Base-by-base conservation (phyloP, 2,888 invertebrate genomes). In the Drosophila imparisetae region DNA sequence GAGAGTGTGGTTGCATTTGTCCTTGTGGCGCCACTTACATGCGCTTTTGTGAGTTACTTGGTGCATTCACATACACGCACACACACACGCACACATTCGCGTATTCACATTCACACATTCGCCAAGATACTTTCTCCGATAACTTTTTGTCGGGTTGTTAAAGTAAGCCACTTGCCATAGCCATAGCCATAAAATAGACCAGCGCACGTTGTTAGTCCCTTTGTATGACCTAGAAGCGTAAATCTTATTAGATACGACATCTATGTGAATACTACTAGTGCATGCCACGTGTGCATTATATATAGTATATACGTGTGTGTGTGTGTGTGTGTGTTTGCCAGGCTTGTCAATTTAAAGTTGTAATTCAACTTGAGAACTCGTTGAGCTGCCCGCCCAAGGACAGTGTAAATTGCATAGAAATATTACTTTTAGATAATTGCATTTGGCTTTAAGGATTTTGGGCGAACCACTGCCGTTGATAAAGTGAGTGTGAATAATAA, bases 341-440 rank as follows among this genome's bases (percentile, higher is more conserved):
- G 62, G 42, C 65, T 70, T 85, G 81, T 83, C 77, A 83, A 83
- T 81, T 86, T 83, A 77, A 83, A 77, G 83, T 83, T 83, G 63
- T 72, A 78, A 80, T 78, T 72, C 74, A 30, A 61, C 67, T 71
- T 77, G 74, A 69, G 59, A 62, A 57, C 73, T 70, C 69, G 68
- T 76, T 72, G 61, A 61, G 67, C 59, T 74, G 52, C 59, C 45
- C 10, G 63, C 42, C 53, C 62, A 53, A 62, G 59, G 57, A 63
- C 30, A 24, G 38, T 4, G 21, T 29, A 55, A 79, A 72, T 64
- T 64, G 54, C 62, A 69, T 65, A 48, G 64, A 63, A 63, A 60
- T 68, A 68, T 64, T 30, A 52, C 38, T 45, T 54, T 40, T 40
- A 66, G 55, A 38, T 61, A 72, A 79, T 72, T 69, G 64, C 45